These are phyloP conservation scores for Montipora efflorescens DNA, from an alignment of 64 coral and sea anemone genomes.

Conservation along the genomic window DNA sequence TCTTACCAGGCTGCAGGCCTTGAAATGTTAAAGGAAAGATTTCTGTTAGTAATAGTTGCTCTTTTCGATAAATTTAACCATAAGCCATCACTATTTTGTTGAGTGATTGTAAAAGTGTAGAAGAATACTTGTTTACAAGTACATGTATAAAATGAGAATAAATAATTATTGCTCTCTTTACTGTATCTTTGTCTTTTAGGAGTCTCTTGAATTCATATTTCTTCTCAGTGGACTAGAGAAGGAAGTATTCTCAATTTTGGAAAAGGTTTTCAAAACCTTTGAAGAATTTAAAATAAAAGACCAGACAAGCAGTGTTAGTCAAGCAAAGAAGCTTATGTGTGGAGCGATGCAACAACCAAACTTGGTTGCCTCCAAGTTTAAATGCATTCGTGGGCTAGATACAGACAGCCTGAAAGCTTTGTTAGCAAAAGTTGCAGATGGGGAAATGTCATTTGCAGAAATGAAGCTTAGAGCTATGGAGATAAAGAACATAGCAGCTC, in stretches of 20 bases:
- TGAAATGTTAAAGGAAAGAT: too few species aligned
- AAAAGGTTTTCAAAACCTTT: conserved; percentile 1
- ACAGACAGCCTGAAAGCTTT: neutral
- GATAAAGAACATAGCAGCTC: neutral
- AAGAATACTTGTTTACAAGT: too few species aligned
- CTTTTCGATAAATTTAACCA: too few species aligned
- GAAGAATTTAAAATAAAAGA: conserved; percentile 28
- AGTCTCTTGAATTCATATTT: conserved; percentile 37
- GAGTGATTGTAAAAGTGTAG: too few species aligned
- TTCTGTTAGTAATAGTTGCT: too few species aligned
- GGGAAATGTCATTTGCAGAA: conserved; percentile 20
- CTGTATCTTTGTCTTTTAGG: neutral
- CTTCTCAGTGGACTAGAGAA: conserved; percentile 9
- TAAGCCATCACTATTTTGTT: too few species aligned
- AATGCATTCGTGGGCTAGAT: conserved; percentile 12
- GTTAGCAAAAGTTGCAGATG: neutral
- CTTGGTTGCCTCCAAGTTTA: conserved; percentile 25
- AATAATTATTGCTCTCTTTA: neutral
- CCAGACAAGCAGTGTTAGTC: neutral
- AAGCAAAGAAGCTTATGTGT: neutral
- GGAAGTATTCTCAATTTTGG: neutral
- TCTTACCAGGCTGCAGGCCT: too few species aligned
- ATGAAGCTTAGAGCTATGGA: neutral
- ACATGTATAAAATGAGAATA: neutral
- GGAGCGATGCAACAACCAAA: conserved; percentile 25